A percentile compares a stretch with the other conserved stretches of the same genome.
phyloP scores from a whole-genome alignment of 2,888 invertebrate genomes.

The Eristalinus sepulchralis region DNA sequence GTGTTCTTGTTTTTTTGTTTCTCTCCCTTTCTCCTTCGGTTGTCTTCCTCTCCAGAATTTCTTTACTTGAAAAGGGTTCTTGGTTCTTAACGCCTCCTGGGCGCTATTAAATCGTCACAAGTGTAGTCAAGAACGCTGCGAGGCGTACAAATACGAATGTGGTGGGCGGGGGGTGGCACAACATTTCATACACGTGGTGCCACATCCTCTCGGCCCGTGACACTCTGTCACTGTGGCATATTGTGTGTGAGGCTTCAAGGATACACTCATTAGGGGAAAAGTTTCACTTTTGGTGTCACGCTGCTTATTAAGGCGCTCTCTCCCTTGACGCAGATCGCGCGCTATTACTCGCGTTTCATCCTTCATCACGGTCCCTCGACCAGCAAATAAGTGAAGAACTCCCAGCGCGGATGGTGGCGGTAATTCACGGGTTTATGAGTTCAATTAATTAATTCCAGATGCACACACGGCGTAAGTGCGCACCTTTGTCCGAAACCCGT shows the following conservation, averaged over 20 bases:
- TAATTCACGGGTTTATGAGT: not conserved
- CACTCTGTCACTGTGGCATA: not conserved
- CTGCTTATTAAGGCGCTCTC: not conserved
- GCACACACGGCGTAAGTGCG: slow-evolving; percentile 1
- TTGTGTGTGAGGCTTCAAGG: slow-evolving; percentile 12
- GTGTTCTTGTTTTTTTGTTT: not conserved
- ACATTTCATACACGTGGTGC: slow-evolving; percentile 28
- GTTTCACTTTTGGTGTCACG: slow-evolving; percentile 16
- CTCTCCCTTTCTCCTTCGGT: not conserved
- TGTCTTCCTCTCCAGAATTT: too few relatives aligned
- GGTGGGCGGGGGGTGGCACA: not conserved
- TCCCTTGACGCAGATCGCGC: not conserved
- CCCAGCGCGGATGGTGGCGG: slow-evolving; percentile 8
- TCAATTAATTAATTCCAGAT: slow-evolving; percentile 25
- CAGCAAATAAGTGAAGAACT: slow-evolving; percentile 20
- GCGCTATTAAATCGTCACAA: slow-evolving; percentile 47
- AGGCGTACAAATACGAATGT: not conserved
- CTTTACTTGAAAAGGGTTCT: slow-evolving; percentile 42
- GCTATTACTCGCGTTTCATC: not conserved
- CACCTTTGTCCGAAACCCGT: not conserved
- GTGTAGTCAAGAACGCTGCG: not conserved
- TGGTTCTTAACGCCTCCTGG: slow-evolving; percentile 16
- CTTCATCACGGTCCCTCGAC: not conserved
- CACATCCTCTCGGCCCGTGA: not conserved
- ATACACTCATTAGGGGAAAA: slow-evolving; percentile 25